Evolutionary conservation across 2,888 invertebrate species (phyloP).

Genomic region (Eilema sororculum): DNA sequence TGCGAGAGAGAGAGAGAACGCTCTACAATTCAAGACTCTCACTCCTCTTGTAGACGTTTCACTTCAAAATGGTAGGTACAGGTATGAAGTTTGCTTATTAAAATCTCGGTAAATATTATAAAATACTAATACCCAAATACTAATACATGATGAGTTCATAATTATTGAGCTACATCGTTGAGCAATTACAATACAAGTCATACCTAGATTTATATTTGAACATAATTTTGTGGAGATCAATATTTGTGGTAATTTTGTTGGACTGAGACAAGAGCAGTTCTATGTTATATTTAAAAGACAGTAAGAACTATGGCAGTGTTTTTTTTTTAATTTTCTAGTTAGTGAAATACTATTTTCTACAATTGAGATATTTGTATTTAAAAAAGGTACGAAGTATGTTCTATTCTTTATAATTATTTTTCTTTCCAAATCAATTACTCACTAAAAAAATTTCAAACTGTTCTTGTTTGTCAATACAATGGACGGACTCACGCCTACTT

Average conservation of each 20-base stretch:
- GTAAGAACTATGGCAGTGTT: conserved; percentile 36
- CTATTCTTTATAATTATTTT: conserved; percentile 5
- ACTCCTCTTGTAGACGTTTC: neutral
- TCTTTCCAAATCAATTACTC: neutral
- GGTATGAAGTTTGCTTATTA: neutral
- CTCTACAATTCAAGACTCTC: neutral
- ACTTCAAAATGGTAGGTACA: too few relatives aligned
- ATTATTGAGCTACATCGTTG: conserved; percentile 16
- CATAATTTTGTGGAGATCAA: neutral
- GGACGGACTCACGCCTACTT: conserved; percentile 34
- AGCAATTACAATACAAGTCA: conserved; percentile 24
- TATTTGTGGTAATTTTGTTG: neutral
- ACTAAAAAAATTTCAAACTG: neutral
- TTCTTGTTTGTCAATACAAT: conserved; percentile 6
- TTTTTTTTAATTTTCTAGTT: conserved; percentile 23
- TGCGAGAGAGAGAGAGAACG: too few relatives aligned
- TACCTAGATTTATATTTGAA: conserved; percentile 1
- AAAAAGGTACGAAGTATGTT: neutral
- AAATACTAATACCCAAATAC: neutral
- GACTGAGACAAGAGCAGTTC: neutral
- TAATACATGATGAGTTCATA: neutral
- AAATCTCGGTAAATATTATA: neutral
- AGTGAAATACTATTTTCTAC: conserved; percentile 26
- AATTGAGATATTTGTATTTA: neutral
- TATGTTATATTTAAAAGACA: neutral